phyloP scores from a whole-genome alignment of 2,888 invertebrate species.

The Aricia artaxerxes region DNA sequence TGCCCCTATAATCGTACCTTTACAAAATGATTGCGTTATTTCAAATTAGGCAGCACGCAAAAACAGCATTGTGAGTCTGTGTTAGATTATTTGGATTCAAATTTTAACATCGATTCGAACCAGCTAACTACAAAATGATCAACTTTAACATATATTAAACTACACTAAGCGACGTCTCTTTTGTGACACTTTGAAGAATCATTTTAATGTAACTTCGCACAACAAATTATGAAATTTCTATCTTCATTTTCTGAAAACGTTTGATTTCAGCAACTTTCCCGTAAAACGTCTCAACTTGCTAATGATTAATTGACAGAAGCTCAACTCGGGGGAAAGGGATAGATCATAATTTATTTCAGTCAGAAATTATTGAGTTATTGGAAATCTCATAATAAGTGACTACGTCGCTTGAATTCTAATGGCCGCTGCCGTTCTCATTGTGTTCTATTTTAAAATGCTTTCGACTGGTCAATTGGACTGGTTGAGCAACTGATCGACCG shows the following conservation, averaged over 20 bases:
- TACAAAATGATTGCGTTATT: no score
- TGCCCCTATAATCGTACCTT: no score
- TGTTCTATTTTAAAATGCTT: neutral
- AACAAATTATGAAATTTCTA: slow-evolving; percentile 17
- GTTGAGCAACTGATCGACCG: neutral
- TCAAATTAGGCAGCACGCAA: no score
- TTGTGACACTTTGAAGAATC: neutral
- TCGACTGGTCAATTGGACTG: neutral
- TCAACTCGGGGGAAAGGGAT: slow-evolving; percentile 5
- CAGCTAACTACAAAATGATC: neutral
- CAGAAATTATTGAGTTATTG: slow-evolving; percentile 26
- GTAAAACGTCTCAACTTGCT: slow-evolving; percentile 7
- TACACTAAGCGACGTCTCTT: neutral
- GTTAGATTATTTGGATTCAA: no score
- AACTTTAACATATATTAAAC: neutral
- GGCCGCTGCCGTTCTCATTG: neutral
- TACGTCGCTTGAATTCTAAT: neutral
- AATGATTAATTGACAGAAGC: slow-evolving; percentile 27
- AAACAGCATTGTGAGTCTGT: no score
- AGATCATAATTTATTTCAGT: slow-evolving; percentile 5
- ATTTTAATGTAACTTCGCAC: slow-evolving; percentile 14
- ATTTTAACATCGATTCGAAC: neutral
- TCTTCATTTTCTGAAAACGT: slow-evolving; percentile 25
- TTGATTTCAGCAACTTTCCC: slow-evolving; percentile 14
- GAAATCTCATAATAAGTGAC: slow-evolving; percentile 6